A percentile compares a stretch with the other conserved stretches of the same genome.
Conservation (phyloP, 2,113 vertebrate genomes). For the Plecotus auritus region DNA sequence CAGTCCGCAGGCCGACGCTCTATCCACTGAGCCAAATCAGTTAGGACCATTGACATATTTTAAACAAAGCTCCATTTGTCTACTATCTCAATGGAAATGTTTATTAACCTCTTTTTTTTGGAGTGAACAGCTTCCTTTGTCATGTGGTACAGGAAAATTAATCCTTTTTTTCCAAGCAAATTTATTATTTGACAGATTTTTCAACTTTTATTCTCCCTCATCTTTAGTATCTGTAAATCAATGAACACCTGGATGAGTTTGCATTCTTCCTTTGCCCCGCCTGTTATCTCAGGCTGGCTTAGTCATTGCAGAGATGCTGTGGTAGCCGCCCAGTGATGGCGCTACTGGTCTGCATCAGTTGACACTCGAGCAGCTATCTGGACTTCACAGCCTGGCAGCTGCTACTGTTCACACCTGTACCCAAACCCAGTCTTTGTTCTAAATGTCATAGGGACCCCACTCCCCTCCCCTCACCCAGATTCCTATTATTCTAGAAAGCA, state of each 20-base stretch:
- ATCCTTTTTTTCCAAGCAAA: background rate
- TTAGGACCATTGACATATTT: background rate
- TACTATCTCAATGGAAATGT: slow-evolving; percentile 1
- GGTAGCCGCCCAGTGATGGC: background rate
- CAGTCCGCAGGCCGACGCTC: no score
- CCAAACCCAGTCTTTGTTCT: background rate
- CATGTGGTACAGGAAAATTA: slow-evolving; percentile 27
- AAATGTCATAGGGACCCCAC: background rate
- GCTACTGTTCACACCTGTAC: background rate
- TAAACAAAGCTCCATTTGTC: slow-evolving; percentile 22
- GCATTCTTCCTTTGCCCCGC: background rate
- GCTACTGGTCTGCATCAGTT: background rate
- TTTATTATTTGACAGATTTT: background rate
- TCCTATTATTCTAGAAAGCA: background rate
- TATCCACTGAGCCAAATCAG: no score
- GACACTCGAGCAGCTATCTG: background rate
- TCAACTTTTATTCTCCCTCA: background rate
- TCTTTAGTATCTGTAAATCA: background rate
- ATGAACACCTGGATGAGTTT: background rate
- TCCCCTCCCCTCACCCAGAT: background rate
- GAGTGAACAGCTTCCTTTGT: slow-evolving; percentile 2
- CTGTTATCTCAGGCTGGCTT: background rate
- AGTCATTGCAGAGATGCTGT: background rate
- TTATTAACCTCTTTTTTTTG: background rate
- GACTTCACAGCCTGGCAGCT: background rate